These are phyloP conservation scores for Leptopterna dolabrata DNA, from an alignment of 2,888 invertebrate species.

Conservation along the genomic window DNA sequence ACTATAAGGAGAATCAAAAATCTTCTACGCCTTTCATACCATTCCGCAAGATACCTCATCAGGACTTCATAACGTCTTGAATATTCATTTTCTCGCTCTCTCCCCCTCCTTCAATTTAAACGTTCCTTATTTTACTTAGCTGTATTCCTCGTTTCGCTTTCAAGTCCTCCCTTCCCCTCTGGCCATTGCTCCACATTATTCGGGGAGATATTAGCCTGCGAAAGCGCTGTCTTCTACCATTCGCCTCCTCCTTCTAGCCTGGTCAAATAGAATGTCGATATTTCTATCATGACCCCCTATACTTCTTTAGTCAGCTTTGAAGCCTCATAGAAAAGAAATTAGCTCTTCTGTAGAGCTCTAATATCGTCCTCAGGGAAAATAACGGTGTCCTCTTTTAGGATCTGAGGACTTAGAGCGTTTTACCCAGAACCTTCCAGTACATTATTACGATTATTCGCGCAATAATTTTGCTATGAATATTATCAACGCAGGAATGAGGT, in stretches of 20 bases:
- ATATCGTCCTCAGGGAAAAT: background rate
- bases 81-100: constrained; percentile 22
- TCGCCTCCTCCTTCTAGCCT: background rate
- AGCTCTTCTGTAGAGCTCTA: background rate
- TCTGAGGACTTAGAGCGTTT: background rate
- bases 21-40: background rate
- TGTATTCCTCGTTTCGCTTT: background rate
- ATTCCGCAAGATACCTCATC: background rate
- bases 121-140: background rate
- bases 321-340: background rate
- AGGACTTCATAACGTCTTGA: background rate
- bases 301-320: background rate
- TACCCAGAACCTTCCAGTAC: background rate
- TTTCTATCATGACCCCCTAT: background rate
- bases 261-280: constrained; percentile 18
- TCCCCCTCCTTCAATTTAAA: background rate
- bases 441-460: no score
- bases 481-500: background rate
- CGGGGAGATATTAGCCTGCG: constrained; percentile 12
- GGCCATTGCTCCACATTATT: background rate
- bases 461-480: no score
- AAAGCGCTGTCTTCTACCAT: background rate
- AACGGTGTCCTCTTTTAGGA: background rate
- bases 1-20: no score
- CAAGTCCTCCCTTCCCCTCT: background rate